Base-by-base conservation (phyloP, 2,113 vertebrate species). In the Myotis yumanensis region DNA sequence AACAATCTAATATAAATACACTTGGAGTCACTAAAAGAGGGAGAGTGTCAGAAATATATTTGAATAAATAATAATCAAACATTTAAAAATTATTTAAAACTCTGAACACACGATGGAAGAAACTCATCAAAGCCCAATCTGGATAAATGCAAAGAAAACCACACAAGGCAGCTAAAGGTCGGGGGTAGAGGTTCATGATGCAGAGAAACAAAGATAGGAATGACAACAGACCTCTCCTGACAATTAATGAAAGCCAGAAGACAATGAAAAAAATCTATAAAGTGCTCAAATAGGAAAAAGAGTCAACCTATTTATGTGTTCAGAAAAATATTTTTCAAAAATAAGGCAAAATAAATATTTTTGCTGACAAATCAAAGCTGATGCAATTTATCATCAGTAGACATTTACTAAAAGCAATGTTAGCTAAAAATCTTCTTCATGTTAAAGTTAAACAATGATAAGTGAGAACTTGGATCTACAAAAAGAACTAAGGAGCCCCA, bases 151-250 rank as follows among this genome's bases (percentile, higher is more conserved):
- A 46, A 54, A 35, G 85, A 37, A 82, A 59, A 32, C 0, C 0
- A 1, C 1, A 9, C 18, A 23, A 40, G 23, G 16, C 23, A 28
- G 7, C 25, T n/a, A 4, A 8, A 16, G n/a, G 7, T 0, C 6
- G 57, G 2, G 17, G 22, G 12, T 18, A 1, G 2, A 17, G 1
- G 12, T 2, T 11, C 30, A 15, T 1, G 28, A 0, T 1, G 7
- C 6, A 18, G 9, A 1, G 16, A 3, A 4, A 12, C 30, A 11
- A 43, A 9, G 11, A 4, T 17, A 30, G 14, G 7, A 32, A 0
- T 3, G 6, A 35, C 20, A 10, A 0, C 5, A 25, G 30, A 87
- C 35, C 4, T 22, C 25, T 57, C 5, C 0, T 51, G 7, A 40
- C 32, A 52, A 10, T 3, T 16, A 4, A 18, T 10, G 40, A 20